Base-by-base conservation (phyloP, 1,140 invertebrate genomes). In the Steinernema khuongi region DNA sequence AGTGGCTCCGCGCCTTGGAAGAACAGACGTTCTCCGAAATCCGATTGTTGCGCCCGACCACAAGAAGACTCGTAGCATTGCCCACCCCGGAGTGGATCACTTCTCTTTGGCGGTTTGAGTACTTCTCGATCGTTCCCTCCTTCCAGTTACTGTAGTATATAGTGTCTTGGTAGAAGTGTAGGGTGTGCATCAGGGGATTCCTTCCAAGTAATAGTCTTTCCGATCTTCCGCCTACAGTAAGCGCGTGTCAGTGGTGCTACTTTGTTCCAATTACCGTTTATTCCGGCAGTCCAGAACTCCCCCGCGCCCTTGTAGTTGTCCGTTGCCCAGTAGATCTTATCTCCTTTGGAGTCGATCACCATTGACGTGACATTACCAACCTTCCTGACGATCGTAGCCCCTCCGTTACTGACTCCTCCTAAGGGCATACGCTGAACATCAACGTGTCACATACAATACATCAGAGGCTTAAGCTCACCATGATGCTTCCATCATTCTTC, bases 251-350 rank as follows among this genome's bases (percentile, higher is more conserved):
- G n/a, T n/a, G n/a, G n/a, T n/a, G n/a, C n/a, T n/a, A n/a, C n/a
- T n/a, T n/a, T n/a, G n/a, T n/a, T n/a, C n/a, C n/a, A n/a, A n/a
- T n/a, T n/a, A n/a, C n/a, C 50, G 50, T 60, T 26, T 7, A 60
- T 60, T 14, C 26, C 50, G 50, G 50, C 50, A 14, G 7, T 17
- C 50, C 50, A 60, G 22, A 60, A 60, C 50, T 60, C 50, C 4
- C 50, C 50, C 4, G 50, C 14, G 4, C 50, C 50, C 7, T n/a
- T 4, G 19, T n/a, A 60, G 22, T 60, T 60, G 50, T 11, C 22
- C 14, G 50, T 60, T 26, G 50, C 50, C 50, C 50, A 60, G 50
- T 60, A 60, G 50, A 60, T 11, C 22, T 60, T 60, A 22, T 60
- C 50, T n/a, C 4, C 26, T 22, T 7, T 7, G 7, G 50, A 60